Evolutionary conservation across 2,888 invertebrate genomes (phyloP), one percentile per base, ranked within the genome.

Genomic region (Tipula lateralis): DNA sequence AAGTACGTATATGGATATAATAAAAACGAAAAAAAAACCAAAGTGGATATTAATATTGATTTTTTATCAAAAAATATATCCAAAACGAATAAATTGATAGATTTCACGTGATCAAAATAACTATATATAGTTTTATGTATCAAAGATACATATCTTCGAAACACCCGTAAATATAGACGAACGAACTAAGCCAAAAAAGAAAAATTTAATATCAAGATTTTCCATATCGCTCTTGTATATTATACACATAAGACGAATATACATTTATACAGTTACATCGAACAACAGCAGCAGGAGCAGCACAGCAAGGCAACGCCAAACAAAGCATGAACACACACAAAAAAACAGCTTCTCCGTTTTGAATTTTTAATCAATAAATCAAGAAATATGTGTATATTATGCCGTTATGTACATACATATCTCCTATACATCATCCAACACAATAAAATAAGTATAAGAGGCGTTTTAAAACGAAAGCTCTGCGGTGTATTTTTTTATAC

Each of bases 1-100:
- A n/a, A n/a, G n/a, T n/a, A n/a, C n/a, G n/a, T n/a, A n/a, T n/a
- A n/a, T n/a, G 66, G 66, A 66, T 66, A n/a, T n/a, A 66, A 66
- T 66, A 66, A 66, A 66, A 66, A 19, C 66, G 24, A 66, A 66
- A n/a, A n/a, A n/a, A n/a, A 66, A 66, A 66, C 66, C 66, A 66
- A 66, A 66, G 66, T 66, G 66, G 66, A 66, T 66, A 66, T 66
- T 66, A 66, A 66, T 66, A 66, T 66, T 66, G 66, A 66, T 66
- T 66, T 66, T 66, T 24, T 12, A 2, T 1, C 24, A 66, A 44
- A 44, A 44, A 44, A 44, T n/a, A 66, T 24, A 66, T 66, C 24
- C 66, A 66, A 66, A 66, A 66, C 66, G 66, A 66, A 66, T 66
- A 66, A 66, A 66, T 66, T 66, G 66, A 66, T 66, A 66, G 66